Percentiles rank a stretch among this genome's conserved stretches.
Evolutionary conservation across 53 echinoderm and acorn worm species (phyloP).

Genomic region (Holothuria leucospilota): DNA sequence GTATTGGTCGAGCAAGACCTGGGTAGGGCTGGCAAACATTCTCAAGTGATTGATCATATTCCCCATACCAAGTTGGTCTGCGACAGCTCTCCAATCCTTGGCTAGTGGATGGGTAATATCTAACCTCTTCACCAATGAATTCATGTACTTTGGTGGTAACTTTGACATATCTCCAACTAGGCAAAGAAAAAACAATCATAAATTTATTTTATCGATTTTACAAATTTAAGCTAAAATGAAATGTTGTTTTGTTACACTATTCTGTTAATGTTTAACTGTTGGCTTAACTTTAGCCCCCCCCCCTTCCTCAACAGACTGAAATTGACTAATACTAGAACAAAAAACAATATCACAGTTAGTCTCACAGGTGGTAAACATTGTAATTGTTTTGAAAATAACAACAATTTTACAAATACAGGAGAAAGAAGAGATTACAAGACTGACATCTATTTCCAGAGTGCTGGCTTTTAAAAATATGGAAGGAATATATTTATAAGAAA

Average conservation of each 20-base stretch:
- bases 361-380: too few species aligned
- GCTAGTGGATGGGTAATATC: slow-evolving; percentile 67
- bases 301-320: too few species aligned
- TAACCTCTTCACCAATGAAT: slow-evolving; percentile 65
- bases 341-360: too few species aligned
- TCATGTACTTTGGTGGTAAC: slow-evolving; percentile 58
- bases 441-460: too few species aligned
- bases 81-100: slow-evolving; percentile 80
- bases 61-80: slow-evolving; percentile 79
- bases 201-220: background rate
- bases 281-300: too few species aligned
- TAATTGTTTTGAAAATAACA: too few species aligned
- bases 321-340: too few species aligned
- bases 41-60: slow-evolving; percentile 86
- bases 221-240: background rate
- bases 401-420: too few species aligned
- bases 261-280: too few species aligned
- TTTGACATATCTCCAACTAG: slow-evolving; percentile 70
- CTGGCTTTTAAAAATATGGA: too few species aligned
- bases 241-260: background rate
- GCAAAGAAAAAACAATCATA: background rate
- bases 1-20: slow-evolving; percentile 79
- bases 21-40: slow-evolving; percentile 78
- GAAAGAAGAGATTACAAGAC: too few species aligned
- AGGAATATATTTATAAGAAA: too few species aligned